Evolutionary conservation across 2,888 invertebrate species (phyloP).

Genomic region (Platynereis dumerilii): DNA sequence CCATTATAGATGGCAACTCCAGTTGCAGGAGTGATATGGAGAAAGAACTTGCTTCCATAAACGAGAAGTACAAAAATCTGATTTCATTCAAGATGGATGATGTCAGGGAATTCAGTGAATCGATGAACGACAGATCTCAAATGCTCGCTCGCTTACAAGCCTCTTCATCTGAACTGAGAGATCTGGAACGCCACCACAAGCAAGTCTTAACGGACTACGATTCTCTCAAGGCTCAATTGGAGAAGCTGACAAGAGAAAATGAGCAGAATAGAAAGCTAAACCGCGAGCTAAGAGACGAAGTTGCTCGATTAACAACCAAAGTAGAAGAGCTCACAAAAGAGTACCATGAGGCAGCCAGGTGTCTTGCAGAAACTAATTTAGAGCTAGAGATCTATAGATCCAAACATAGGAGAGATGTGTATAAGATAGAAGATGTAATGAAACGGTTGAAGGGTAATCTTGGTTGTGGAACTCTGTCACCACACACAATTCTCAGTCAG

Average conservation of each 20-base stretch:
- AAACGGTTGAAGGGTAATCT: slow-evolving; percentile 14
- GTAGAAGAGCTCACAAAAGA: slow-evolving; percentile 12
- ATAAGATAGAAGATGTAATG: slow-evolving; percentile 15
- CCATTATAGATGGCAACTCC: slow-evolving; percentile 9
- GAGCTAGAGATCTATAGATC: slow-evolving; percentile 19
- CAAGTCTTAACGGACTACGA: slow-evolving; percentile 12
- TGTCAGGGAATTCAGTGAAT: slow-evolving; percentile 8
- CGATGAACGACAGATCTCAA: not conserved
- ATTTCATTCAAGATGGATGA: slow-evolving; percentile 12
- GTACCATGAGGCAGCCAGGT: slow-evolving; percentile 12
- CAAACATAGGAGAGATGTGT: slow-evolving; percentile 16
- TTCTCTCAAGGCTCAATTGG: slow-evolving; percentile 9
- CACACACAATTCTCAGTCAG: not conserved
- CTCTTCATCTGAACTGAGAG: not conserved
- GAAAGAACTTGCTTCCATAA: slow-evolving; percentile 6
- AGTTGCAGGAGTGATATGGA: not conserved
- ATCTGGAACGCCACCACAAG: slow-evolving; percentile 12
- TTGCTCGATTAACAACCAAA: slow-evolving; percentile 10
- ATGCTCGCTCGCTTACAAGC: not conserved
- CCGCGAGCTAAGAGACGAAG: slow-evolving; percentile 17
- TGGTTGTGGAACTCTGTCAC: not conserved
- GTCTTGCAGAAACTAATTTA: slow-evolving; percentile 20
- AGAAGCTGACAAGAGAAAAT: slow-evolving; percentile 21
- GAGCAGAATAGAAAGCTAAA: slow-evolving; percentile 14
- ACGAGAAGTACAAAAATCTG: slow-evolving; percentile 14